These are phyloP conservation scores for Glomeris maerens DNA, from an alignment of 1,140 invertebrate genomes.

Conservation along the genomic window DNA sequence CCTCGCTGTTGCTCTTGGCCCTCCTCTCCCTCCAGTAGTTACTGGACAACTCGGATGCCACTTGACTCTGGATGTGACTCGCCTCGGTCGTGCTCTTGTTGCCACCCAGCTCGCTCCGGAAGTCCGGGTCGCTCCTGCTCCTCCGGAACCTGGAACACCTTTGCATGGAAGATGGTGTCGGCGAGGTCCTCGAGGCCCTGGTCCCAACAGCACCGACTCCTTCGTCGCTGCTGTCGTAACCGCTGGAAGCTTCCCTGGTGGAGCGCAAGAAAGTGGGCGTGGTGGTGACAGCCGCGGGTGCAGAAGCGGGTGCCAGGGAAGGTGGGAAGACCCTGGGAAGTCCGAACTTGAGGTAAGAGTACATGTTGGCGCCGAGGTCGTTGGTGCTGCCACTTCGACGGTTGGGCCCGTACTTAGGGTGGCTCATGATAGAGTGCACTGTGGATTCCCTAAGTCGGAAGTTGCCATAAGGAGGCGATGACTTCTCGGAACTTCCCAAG, in stretches of 20 bases:
- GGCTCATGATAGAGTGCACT: conserved; percentile 82
- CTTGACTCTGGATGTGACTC: conserved; percentile 14
- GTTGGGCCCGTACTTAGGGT: conserved; percentile 49
- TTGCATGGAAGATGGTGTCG: neutral
- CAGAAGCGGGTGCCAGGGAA: conserved; percentile 44
- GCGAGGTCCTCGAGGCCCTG: neutral
- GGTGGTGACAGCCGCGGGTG: conserved; percentile 40
- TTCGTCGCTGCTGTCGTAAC: conserved; percentile 66
- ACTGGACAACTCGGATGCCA: conserved; percentile 22
- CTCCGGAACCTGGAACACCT: conserved; percentile 12
- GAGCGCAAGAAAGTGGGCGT: no score
- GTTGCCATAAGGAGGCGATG: conserved; percentile 77
- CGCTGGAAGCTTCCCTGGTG: conserved; percentile 52
- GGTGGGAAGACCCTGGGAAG: conserved; percentile 77
- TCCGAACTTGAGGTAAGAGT: conserved; percentile 84
- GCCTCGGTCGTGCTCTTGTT: conserved; percentile 13
- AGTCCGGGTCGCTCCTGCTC: conserved; percentile 58
- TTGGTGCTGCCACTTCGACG: conserved; percentile 27
- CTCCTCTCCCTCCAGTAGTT: conserved; percentile 14
- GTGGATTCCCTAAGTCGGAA: conserved; percentile 83
- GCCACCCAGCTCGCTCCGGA: conserved; percentile 26
- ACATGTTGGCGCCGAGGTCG: conserved; percentile 69
- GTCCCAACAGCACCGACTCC: conserved; percentile 21
- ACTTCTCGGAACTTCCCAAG: conserved; percentile 73
- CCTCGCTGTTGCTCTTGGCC: conserved; percentile 42